Percentiles rank a stretch among this genome's conserved stretches.
phyloP scores from a whole-genome alignment of 2,113 vertebrate genomes.

The Nipponia nippon region DNA sequence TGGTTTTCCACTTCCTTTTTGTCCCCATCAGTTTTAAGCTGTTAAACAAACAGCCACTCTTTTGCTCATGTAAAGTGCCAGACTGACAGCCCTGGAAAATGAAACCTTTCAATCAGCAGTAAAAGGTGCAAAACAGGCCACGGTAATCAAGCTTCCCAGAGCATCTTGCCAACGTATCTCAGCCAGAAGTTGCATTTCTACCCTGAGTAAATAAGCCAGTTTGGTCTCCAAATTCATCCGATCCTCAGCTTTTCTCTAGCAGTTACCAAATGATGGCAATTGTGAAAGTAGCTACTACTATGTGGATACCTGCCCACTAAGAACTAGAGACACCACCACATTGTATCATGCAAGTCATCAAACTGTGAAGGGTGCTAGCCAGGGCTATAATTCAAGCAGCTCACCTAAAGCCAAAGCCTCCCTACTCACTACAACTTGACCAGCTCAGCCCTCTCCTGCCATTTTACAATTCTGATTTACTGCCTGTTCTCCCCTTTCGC shows the following conservation, averaged over 20 bases:
- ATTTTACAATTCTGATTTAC: not conserved
- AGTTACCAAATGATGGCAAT: not conserved
- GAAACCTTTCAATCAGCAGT: not conserved
- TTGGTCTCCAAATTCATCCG: not conserved
- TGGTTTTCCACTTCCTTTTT: constrained; percentile 29
- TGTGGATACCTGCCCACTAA: not conserved
- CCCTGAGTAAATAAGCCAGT: not conserved
- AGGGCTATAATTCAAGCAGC: constrained; percentile 10
- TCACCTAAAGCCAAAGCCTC: not conserved
- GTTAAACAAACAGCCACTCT: constrained; percentile 20
- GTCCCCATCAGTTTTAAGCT: not conserved
- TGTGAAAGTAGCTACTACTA: not conserved
- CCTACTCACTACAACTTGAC: not conserved
- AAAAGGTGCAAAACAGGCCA: not conserved
- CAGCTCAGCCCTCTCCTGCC: not conserved
- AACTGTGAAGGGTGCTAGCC: not conserved
- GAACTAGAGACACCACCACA: constrained; percentile 12
- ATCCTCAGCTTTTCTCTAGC: not conserved
- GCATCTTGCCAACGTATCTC: not conserved
- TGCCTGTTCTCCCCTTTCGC: not conserved
- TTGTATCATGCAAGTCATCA: not conserved
- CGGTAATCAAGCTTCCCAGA: not conserved
- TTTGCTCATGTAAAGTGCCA: not conserved
- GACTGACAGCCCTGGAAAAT: constrained; percentile 14
- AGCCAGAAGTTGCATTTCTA: not conserved